Evolutionary conservation across 2,113 vertebrate genomes (phyloP).

Genomic region (Corythaixoides concolor): DNA sequence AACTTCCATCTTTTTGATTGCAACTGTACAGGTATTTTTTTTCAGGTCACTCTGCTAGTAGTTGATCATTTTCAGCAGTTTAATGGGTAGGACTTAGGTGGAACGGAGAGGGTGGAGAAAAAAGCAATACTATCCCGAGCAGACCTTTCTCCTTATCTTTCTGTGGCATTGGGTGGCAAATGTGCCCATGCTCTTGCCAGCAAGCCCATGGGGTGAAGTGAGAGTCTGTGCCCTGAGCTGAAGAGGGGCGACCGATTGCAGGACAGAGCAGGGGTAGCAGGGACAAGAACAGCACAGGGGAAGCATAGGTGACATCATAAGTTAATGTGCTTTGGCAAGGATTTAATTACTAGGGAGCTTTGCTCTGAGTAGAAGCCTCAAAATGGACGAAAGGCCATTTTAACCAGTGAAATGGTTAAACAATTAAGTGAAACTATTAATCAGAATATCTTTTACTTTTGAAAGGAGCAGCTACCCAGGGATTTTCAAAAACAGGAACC

Average conservation of each 20-base stretch:
- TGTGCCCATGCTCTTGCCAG: background rate
- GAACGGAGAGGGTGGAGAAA: background rate
- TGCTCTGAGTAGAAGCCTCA: background rate
- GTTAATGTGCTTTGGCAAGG: background rate
- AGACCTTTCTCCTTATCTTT: background rate
- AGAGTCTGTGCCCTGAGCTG: background rate
- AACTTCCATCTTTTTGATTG: background rate
- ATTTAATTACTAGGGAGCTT: background rate
- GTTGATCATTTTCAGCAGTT: background rate
- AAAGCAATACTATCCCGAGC: background rate
- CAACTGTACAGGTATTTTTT: background rate
- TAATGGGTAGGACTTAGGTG: background rate
- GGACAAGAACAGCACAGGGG: background rate
- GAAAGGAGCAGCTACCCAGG: background rate
- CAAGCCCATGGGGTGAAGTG: rapidly evolving
- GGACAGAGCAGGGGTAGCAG: background rate
- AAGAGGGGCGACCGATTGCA: background rate
- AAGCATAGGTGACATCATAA: background rate
- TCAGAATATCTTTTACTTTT: background rate
- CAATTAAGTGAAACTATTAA: background rate
- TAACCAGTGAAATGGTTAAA: background rate
- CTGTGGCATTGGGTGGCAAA: background rate
- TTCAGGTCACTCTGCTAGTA: background rate
- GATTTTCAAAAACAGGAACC: background rate
- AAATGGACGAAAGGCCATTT: background rate